phyloP scores from a whole-genome alignment of 2,797 vertebrate species.

The Amphiprion clarkii region DNA sequence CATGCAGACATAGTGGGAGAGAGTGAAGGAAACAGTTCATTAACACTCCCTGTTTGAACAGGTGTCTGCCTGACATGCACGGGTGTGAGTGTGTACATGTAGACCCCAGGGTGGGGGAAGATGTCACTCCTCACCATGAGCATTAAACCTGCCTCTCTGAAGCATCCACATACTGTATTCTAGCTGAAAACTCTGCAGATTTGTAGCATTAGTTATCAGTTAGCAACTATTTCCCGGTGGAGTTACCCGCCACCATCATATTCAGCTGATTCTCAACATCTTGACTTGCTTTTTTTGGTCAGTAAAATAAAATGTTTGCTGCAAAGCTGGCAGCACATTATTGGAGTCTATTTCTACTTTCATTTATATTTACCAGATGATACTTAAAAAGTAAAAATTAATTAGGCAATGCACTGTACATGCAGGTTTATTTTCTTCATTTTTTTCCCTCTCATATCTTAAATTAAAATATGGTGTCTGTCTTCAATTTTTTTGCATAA shows the following conservation, averaged over 20 bases:
- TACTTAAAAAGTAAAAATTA: not conserved
- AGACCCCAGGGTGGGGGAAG: slow-evolving; percentile 29
- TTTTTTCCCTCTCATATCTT: not conserved
- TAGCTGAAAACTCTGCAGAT: slow-evolving; percentile 3
- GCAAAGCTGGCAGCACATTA: not conserved
- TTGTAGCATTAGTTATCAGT: no score
- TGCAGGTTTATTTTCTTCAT: not conserved
- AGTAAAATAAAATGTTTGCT: not conserved
- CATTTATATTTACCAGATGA: not conserved
- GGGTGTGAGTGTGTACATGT: slow-evolving; percentile 36
- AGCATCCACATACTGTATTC: slow-evolving; percentile 8
- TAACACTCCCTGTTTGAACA: slow-evolving; percentile 85
- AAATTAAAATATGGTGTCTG: not conserved
- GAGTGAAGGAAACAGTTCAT: slow-evolving; percentile 65
- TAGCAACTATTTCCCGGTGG: not conserved
- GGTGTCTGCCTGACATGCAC: slow-evolving; percentile 77
- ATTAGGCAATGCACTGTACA: not conserved
- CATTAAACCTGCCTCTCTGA: slow-evolving; percentile 54
- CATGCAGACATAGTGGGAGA: slow-evolving; percentile 36
- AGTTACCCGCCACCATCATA: not conserved
- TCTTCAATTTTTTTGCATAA: not conserved
- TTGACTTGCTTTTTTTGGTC: not conserved
- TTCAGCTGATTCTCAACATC: not conserved
- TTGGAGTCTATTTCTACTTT: not conserved
- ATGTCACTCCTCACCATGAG: slow-evolving; percentile 67